Base-by-base conservation (phyloP, 2,113 vertebrate species). In the Vimba vimba region DNA sequence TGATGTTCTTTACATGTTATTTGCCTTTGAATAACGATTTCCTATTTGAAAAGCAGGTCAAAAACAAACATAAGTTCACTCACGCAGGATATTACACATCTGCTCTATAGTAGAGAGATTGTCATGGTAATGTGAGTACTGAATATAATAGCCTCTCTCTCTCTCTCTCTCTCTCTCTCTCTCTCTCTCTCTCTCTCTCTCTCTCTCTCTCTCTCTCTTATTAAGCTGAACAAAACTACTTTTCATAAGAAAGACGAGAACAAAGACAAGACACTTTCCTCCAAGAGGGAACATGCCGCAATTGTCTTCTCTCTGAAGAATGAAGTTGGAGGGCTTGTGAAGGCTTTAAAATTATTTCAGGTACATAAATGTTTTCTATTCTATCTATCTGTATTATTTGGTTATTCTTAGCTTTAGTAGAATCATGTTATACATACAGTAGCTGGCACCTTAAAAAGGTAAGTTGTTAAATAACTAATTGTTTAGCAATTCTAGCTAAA, bases 221-320 rank as follows among this genome's bases (percentile, higher is more conserved):
- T 73, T 12, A 89, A 97, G 97, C 94, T 97, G 92, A 96, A 91
- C 90, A 96, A 95, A 87, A 94, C 94, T 69, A 94, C 92, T 66
- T 97, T 95, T 90, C 94, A 90, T 68, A 97, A 97, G 94, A 96
- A 96, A 62, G 97, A 98, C 71, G 97, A 98, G 89, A 96, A 95
- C 89, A 96, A 95, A 87, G 97, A 97, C 86, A 97, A 97, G 88
- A 96, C 96, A 90, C 94, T 94, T 62, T 89, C 93, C 19, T 92
- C 95, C 60, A 97, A 97, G 91, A 96, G 94, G 86, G 95, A 94
- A 25, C 95, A 96, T 92, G 95, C 95, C 2, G 96, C 97, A 68
- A 95, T 99, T 0, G 95, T 99, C 91, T 98, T 99, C 91, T 98
- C 97, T 74, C 94, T 99, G 85, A 99, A 98, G 90, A 99, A 99